phyloP scores from a whole-genome alignment of 2,797 vertebrate species.

The Sebastes minor region DNA sequence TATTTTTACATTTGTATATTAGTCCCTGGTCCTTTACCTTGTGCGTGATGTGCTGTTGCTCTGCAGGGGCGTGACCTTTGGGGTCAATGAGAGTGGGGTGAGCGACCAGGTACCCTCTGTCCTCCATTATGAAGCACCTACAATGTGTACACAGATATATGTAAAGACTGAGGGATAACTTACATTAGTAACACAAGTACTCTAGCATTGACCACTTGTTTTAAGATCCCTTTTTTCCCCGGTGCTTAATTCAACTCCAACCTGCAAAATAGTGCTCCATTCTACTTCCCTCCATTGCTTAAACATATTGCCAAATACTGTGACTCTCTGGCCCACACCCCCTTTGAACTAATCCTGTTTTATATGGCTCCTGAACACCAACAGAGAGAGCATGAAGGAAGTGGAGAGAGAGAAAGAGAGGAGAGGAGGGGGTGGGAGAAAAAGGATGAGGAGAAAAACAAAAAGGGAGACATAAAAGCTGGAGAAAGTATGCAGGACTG shows the following conservation, averaged over 20 bases:
- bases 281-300: neutral
- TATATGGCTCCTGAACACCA: conserved; percentile 65
- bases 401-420: neutral
- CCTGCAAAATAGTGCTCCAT: conserved; percentile 13
- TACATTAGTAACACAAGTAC: neutral
- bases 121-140: conserved; percentile 99
- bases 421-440: neutral
- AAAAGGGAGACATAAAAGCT: conserved; percentile 25
- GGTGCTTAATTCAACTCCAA: neutral
- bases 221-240: neutral
- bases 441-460: neutral
- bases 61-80: conserved; percentile 96
- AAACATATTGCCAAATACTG: conserved; percentile 33
- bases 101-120: conserved; percentile 96
- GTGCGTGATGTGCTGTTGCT: conserved; percentile 98
- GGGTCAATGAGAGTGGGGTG: conserved; percentile 98
- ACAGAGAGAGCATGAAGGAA: conserved; percentile 45
- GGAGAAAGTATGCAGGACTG: conserved; percentile 39
- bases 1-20: neutral
- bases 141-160: conserved; percentile 3
- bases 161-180: neutral
- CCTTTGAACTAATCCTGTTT: conserved; percentile 76
- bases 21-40: conserved; percentile 83
- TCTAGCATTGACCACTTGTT: neutral
- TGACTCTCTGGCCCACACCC: conserved; percentile 10